Conservation (phyloP, 2,797 vertebrate genomes). For the Oreochromis mossambicus region DNA sequence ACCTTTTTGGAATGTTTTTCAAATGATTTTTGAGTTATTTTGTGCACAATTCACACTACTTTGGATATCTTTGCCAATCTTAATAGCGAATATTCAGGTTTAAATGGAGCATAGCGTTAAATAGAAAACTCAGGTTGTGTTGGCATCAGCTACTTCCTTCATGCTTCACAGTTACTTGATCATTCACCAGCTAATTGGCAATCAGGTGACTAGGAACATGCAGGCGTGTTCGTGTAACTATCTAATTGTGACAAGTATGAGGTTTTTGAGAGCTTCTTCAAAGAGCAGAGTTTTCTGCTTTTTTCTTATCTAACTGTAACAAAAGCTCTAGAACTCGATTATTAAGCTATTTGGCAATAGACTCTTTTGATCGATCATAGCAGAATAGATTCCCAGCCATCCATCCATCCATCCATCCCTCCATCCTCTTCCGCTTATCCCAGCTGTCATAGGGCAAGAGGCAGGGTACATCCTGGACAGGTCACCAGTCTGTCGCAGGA, state of each 20-base stretch:
- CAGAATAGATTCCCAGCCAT: background rate
- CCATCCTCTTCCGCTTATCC: background rate
- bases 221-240: background rate
- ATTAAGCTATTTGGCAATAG: background rate
- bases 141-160: background rate
- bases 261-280: background rate
- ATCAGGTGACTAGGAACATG: background rate
- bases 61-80: background rate
- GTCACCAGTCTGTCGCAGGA: background rate
- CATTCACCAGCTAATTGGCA: background rate
- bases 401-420: background rate
- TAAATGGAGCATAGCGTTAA: background rate
- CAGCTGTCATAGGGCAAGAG: background rate
- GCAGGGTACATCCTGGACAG: background rate
- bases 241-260: background rate
- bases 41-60: background rate
- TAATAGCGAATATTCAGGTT: background rate
- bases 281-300: background rate
- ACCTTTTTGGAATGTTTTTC: slow-evolving; percentile 4
- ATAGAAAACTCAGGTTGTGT: background rate
- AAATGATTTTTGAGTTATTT: background rate
- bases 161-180: background rate
- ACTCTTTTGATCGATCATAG: background rate
- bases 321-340: background rate
- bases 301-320: background rate